Evolutionary conservation across 2,113 vertebrate species (phyloP), one percentile per base, ranked within the genome.

Genomic region (Coregonus clupeaformis): DNA sequence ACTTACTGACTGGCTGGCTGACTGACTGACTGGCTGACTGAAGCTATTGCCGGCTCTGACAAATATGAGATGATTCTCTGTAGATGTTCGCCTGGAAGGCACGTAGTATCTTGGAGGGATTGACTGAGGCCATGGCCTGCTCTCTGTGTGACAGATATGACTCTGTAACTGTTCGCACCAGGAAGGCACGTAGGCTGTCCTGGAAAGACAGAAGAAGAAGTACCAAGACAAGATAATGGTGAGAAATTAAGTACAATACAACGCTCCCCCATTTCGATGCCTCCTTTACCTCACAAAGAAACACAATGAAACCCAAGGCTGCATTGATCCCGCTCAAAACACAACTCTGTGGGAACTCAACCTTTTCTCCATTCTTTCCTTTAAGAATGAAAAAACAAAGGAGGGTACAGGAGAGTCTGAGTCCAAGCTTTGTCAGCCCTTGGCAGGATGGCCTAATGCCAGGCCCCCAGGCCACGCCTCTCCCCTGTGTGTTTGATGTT

Each of bases 321-420:
- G 36, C 72, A 49, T 72, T 72, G 52, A 42, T 62, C 70, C 30
- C n/a, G n/a, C 29, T 22, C 55, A 11, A 24, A 62, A 1, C 0
- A 1, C 9, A 3, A 3, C 36, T 1, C 1, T 68, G 69, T 74
- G 55, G 63, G 60, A 82, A 78, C 77, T 52, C 29, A 68, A 73
- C 45, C 6, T 16, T 62, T 25, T 69, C 63, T 9, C 3, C 62
- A 57, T 78, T 67, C 6, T 30, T 42, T 42, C 49, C 49, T 42
- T 30, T 25, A 75, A 84, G 69, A 85, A 76, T 71, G n/a, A 13
- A 42, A 63, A 24, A 74, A 67, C 75, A 79, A 76, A 24, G 69
- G 14, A 74, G 64, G 36, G 75, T 42, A 81, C 76, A 42, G 2
- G 36, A 42, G 36, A 57, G 49, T 62, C 25, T 12, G 60, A 80